These are phyloP conservation scores for Amphiprion ocellaris DNA, from an alignment of 2,113 vertebrate species.

Conservation along the genomic window DNA sequence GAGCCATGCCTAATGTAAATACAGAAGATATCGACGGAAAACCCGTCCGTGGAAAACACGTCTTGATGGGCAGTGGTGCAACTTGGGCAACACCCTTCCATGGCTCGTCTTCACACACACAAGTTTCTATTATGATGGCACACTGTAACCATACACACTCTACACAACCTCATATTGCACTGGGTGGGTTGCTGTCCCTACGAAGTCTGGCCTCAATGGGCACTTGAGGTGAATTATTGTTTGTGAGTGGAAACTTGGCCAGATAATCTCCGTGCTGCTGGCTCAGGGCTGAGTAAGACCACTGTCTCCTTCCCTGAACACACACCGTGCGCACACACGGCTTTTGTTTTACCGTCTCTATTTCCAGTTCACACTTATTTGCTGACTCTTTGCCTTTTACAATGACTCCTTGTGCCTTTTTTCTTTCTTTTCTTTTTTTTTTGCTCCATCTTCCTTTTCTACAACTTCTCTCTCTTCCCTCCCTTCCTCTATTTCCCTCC, in stretches of 20 bases:
- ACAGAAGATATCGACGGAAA: conserved; percentile 77
- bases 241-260: conserved; percentile 86
- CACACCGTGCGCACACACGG: conserved; percentile 30
- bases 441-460: conserved; percentile 40
- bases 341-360: conserved; percentile 60
- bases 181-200: conserved; percentile 69
- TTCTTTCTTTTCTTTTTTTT: neutral
- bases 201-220: conserved; percentile 69
- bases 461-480: conserved; percentile 31
- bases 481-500: conserved; percentile 39
- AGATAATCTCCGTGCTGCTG: conserved; percentile 72
- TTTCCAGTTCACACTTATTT: conserved; percentile 73
- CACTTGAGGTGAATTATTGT: conserved; percentile 87
- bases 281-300: conserved; percentile 82
- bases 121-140: conserved; percentile 38
- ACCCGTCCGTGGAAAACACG: conserved; percentile 73
- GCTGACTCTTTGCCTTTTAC: conserved; percentile 68
- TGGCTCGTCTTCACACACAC: conserved; percentile 40
- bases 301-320: conserved; percentile 68
- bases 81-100: conserved; percentile 46
- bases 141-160: conserved; percentile 50
- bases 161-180: conserved; percentile 49
- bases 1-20: conserved; percentile 76
- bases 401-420: conserved; percentile 53
- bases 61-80: conserved; percentile 37